Base-by-base conservation (phyloP, 2,797 vertebrate species). In the Aplochiton taeniatus region DNA sequence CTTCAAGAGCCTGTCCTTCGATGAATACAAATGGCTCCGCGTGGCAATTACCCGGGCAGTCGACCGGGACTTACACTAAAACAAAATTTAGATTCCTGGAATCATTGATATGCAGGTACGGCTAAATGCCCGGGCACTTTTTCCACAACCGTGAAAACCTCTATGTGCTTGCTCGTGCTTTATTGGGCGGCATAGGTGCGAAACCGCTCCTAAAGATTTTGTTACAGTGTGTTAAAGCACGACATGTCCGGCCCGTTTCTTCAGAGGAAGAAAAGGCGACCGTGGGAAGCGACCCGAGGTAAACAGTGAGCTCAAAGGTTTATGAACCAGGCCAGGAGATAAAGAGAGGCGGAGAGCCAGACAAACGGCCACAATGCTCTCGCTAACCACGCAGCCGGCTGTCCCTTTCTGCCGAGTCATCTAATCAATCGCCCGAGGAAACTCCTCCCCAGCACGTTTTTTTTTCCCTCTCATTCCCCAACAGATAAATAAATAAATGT, bases 401-500 rank as follows among this genome's bases (percentile, higher is more conserved):
- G 13, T 66, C 50, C 69, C 65, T 61, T 66, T 74, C 66, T 79
- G 73, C 77, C 75, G 68, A 78, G 73, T 87, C 88, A 83, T 83
- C 75, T 76, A 75, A 84, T 90, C 84, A 86, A 82, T 80, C 69
- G 74, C 66, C 66, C 20, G 65, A 92, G 91, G 91, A 93, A 91
- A 77, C 74, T 65, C 74, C 91, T 91, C 92, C 75, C 90, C 88
- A 87, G 84, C 55, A 63, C 10, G 83, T 76, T 88, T 90, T 83
- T 13, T 20, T 57, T 31, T 58, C 41, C 56, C 70, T 58, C 65
- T 78, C 69, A 61, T 47, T 69, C 65, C 61, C 68, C 71, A 69
- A 74, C 48, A 85, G 92, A 93, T 89, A 91, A 92, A 93, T 89
- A 93, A 87, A 93, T 91, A 91, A 91, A 70, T 72, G 80, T 84